Conservation (phyloP, 1,140 invertebrate genomes). For the Lepidostoma basale region DNA sequence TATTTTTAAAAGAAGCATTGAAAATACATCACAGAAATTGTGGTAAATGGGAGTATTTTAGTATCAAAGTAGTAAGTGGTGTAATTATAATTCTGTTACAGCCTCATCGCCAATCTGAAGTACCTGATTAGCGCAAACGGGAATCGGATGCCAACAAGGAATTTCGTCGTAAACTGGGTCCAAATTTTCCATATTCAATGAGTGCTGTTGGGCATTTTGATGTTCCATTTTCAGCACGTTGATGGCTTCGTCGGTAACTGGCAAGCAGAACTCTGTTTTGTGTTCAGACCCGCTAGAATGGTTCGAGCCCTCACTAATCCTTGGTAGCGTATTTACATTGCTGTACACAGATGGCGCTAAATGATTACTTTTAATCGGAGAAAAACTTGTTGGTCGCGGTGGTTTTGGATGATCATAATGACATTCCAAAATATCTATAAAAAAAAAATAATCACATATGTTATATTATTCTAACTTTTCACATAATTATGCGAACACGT, state of each 20-base stretch:
- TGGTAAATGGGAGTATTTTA: too few species aligned
- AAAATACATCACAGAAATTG: too few species aligned
- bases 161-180: conserved; percentile 61
- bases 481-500: too few species aligned
- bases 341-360: conserved; percentile 29
- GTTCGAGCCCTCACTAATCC: conserved; percentile 11
- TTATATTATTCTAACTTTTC: too few species aligned
- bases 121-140: conserved; percentile 54
- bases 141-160: conserved; percentile 55
- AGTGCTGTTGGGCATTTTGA: conserved; percentile 9
- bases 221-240: conserved; percentile 52
- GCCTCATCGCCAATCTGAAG: conserved; percentile 57
- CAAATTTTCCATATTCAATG: conserved; percentile 30
- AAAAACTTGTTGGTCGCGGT: conserved; percentile 39
- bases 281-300: background rate
- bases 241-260: conserved; percentile 49
- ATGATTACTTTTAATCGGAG: background rate
- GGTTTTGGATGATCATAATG: conserved; percentile 56
- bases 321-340: conserved; percentile 14
- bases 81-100: conserved; percentile 59
- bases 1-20: too few species aligned
- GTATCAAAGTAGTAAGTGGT: background rate
- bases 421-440: conserved; percentile 57
- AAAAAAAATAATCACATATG: too few species aligned
- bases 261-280: conserved; percentile 33